These are phyloP conservation scores for Salvator merianae DNA, from an alignment of 2,113 vertebrate species.

Conservation along the genomic window DNA sequence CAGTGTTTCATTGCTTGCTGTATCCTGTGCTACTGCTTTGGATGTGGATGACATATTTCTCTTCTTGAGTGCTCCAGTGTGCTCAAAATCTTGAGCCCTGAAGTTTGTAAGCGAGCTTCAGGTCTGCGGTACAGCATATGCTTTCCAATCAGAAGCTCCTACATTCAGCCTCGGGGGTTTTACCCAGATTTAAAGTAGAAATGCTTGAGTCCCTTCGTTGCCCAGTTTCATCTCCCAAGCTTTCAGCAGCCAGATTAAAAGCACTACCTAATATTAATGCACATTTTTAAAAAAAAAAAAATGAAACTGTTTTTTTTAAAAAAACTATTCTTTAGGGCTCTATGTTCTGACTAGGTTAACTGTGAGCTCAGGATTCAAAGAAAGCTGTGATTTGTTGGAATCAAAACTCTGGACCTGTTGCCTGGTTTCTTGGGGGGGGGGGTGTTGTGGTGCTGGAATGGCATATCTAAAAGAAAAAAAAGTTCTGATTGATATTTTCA, in stretches of 20 bases:
- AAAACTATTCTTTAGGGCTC: too few species aligned
- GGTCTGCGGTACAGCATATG: neutral
- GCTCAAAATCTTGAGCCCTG: neutral
- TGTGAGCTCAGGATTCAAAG: neutral
- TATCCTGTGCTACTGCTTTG: fast-evolving
- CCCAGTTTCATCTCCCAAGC: too few species aligned
- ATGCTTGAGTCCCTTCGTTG: too few species aligned
- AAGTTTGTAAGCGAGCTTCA: neutral
- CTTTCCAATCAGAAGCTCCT: too few species aligned
- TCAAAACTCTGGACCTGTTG: neutral
- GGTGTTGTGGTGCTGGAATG: too few species aligned
- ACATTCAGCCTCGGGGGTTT: too few species aligned
- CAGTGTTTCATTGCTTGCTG: neutral
- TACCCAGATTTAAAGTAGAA: too few species aligned
- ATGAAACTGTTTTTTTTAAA: too few species aligned
- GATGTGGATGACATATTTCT: neutral
- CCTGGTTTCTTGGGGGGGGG: neutral
- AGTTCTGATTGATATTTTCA: neutral
- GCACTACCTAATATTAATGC: too few species aligned
- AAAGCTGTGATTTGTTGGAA: neutral
- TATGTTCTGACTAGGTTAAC: neutral
- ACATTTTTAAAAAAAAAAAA: too few species aligned
- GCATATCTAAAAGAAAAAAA: neutral
- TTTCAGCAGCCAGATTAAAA: too few species aligned
- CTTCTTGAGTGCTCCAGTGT: neutral